Base-by-base conservation (phyloP, 1,140 invertebrate genomes). In the Heliconius hermathena region DNA sequence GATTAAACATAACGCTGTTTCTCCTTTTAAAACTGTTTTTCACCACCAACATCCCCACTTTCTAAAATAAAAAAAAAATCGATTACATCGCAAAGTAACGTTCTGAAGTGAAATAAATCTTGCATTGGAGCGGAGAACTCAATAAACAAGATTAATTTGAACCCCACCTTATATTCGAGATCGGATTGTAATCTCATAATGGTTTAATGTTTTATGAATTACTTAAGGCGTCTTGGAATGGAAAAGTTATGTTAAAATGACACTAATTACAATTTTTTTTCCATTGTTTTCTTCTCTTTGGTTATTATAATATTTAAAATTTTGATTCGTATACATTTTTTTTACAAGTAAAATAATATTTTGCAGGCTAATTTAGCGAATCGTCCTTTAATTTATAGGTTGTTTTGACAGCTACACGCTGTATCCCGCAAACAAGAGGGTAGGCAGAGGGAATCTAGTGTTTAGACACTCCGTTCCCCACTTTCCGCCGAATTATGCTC, bases 111-210 rank as follows among this genome's bases (percentile, higher is more conserved):
- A 83, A 73, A 82, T 82, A 78, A 77, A 52, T 78, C 74, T 76
- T 78, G 71, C 70, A 82, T 78, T 73, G 81, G 82, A 78, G 77
- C 78, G 54, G 70, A 78, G 49, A 76, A 80, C 75, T 82, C 70
- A 76, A 78, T 76, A 83, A 83, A 83, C 80, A 82, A 46, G 76
- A 82, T 83, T 83, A 83, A 82, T 78, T 79, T 80, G 36, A 60
- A 33, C 77, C 60, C 60, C 4, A 29, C 60, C 22, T 66, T 66
- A 16, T 66, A 66, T 66, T 66, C 29, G 60, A 66, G 60, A 29
- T 66, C 60, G 60, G 26, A 66, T 66, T 66, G 26, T 29, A 66
- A 66, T 66, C 60, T 66, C 60, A 66, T 66, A 66, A 66, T 57
- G 54, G n/a, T 20, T 57, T 22, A 57, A 57, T 66, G 60, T 66